A percentile compares a stretch with the other conserved stretches of the same genome.
These are phyloP conservation scores for Chromis chromis DNA, from an alignment of 2,797 vertebrate genomes.

Conservation along the genomic window DNA sequence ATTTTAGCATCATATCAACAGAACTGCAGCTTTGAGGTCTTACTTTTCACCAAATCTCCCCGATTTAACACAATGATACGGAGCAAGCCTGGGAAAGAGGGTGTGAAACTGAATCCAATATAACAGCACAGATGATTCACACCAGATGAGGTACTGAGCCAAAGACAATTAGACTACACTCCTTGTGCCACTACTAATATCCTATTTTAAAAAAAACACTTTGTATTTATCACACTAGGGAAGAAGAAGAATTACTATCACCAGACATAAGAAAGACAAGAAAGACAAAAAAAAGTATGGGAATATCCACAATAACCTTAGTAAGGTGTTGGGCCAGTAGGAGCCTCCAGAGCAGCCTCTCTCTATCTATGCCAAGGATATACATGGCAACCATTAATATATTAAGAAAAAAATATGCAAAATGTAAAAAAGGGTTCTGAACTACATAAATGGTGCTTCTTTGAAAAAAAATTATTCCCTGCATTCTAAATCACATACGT, in stretches of 20 bases:
- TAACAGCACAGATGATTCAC: conserved; percentile 22
- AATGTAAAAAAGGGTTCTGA: too few relatives aligned
- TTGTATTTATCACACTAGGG: neutral
- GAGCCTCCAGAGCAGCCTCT: neutral
- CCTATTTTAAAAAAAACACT: neutral
- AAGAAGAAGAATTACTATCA: neutral
- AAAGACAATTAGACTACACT: conserved; percentile 3
- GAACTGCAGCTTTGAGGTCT: conserved; percentile 15
- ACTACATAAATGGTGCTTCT: too few relatives aligned
- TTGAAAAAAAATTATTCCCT: too few relatives aligned
- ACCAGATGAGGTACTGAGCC: neutral
- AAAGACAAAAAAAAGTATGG: neutral
- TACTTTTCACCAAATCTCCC: neutral
- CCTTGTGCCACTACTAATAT: neutral
- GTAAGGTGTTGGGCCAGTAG: neutral
- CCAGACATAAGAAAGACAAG: too few relatives aligned
- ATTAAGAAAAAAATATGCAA: too few relatives aligned
- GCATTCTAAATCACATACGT: too few relatives aligned
- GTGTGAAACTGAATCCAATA: conserved; percentile 19
- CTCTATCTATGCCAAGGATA: too few relatives aligned
- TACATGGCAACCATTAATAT: too few relatives aligned
- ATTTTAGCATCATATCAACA: conserved; percentile 50
- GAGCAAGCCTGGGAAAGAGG: neutral
- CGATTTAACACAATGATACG: neutral
- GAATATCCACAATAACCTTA: neutral